Base-by-base conservation (phyloP, 2,888 invertebrate species). In the Agriopis aurantiaria region DNA sequence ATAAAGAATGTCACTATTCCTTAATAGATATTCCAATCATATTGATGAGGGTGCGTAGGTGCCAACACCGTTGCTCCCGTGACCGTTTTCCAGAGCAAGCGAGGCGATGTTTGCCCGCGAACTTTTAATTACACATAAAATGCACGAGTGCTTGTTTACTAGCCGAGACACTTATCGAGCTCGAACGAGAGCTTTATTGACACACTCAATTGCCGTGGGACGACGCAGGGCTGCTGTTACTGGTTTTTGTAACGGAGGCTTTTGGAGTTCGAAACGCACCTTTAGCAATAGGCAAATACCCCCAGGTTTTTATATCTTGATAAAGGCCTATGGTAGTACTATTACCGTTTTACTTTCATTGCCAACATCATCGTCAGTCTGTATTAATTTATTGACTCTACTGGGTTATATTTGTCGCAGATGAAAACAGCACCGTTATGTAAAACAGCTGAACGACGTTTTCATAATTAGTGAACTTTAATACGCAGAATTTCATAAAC, bases 111-210 rank as follows among this genome's bases (percentile, higher is more conserved):
- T 69, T 71, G 66, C 71, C 77, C 74, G 75, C 74, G 78, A 75
- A 76, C 80, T 80, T 88, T 91, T 91, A 90, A 91, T 90, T 90
- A 87, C 89, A 91, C 88, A 90, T 91, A 90, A 91, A 92, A 85
- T 85, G 86, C 80, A 85, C 84, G 86, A 88, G 83, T 83, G 85
- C 82, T 81, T 88, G 88, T 88, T 90, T 87, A 88, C 86, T 80
- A 83, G 83, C 80, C 80, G 82, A 82, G 86, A 87, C 89, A 88
- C 88, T 89, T 87, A 87, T 87, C 86, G 84, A 84, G 84, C 85
- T 81, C 87, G 82, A 89, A 87, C 85, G 86, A 83, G 82, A 82
- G 79, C 85, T 88, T 89, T 91, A 90, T 90, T 89, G 89, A 88
- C 88, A 85, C 83, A 83, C 83, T 84, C 85, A 86, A 86, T 87